These are phyloP conservation scores for Lutraria rhynchaena DNA, from an alignment of 1,140 invertebrate genomes.

Conservation along the genomic window DNA sequence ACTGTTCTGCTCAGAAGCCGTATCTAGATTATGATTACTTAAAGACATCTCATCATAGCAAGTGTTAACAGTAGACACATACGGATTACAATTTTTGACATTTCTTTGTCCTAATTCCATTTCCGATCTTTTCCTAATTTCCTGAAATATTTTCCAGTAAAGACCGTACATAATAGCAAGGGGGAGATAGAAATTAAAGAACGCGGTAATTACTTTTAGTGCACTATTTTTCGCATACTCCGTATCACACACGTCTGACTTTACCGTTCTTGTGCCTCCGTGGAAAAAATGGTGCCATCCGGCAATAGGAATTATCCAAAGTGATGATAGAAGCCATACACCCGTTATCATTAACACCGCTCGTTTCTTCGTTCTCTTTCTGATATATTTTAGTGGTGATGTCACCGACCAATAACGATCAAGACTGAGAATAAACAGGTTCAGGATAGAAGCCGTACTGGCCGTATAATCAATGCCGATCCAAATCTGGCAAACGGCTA, in stretches of 20 bases:
- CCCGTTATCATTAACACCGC: slow-evolving; percentile 83
- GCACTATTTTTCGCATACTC: slow-evolving; percentile 84
- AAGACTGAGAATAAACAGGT: slow-evolving; percentile 84
- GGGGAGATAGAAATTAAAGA: slow-evolving; percentile 85
- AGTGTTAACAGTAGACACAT: slow-evolving; percentile 12
- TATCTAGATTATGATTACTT: slow-evolving; percentile 42
- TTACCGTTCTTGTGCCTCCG: slow-evolving; percentile 76
- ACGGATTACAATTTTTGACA: slow-evolving; percentile 37
- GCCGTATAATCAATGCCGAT: slow-evolving; percentile 85
- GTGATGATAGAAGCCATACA: slow-evolving; percentile 83
- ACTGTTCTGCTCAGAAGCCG: slow-evolving; percentile 31
- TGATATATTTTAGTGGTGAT: slow-evolving; percentile 85
- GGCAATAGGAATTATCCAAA: slow-evolving; percentile 84
- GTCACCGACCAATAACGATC: slow-evolving; percentile 84
- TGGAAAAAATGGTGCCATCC: slow-evolving; percentile 83
- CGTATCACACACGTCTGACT: slow-evolving; percentile 83
- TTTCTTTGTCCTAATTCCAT: slow-evolving; percentile 80
- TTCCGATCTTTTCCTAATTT: slow-evolving; percentile 83
- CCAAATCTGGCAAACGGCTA: slow-evolving; percentile 83
- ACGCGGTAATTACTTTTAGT: slow-evolving; percentile 84
- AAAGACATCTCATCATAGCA: slow-evolving; percentile 26
- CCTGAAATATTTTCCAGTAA: slow-evolving; percentile 84
- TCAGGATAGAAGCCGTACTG: slow-evolving; percentile 86
- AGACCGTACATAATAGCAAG: slow-evolving; percentile 84
- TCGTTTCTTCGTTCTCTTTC: slow-evolving; percentile 85